phyloP scores from a whole-genome alignment of 2,888 invertebrate species.

The Hydrotaea diabolus region DNA sequence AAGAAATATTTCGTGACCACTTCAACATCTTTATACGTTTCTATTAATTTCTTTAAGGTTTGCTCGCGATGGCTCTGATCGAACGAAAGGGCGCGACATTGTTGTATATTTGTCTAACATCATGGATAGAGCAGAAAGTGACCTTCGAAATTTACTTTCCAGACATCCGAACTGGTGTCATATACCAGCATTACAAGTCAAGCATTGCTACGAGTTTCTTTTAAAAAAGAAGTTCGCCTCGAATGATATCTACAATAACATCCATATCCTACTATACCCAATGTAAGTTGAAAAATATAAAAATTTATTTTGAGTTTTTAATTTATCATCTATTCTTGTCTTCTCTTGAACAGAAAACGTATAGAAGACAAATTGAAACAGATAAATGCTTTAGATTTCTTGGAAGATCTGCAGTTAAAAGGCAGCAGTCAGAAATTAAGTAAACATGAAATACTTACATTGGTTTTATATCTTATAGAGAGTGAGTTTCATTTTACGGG shows the following conservation, averaged over 20 bases:
- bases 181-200: constrained; percentile 83
- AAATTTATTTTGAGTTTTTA: not conserved
- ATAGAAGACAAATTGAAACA: constrained; percentile 76
- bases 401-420: constrained; percentile 73
- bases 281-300: constrained; percentile 81
- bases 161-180: constrained; percentile 86
- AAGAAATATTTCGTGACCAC: constrained; percentile 45
- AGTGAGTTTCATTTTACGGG: constrained; percentile 88
- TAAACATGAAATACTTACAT: constrained; percentile 83
- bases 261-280: constrained; percentile 87
- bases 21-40: not conserved
- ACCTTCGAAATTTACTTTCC: constrained; percentile 80
- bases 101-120: constrained; percentile 79
- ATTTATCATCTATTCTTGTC: not conserved
- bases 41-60: constrained; percentile 77
- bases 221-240: constrained; percentile 81
- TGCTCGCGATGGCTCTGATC: constrained; percentile 83
- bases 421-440: constrained; percentile 77
- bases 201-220: constrained; percentile 84
- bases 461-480: constrained; percentile 88
- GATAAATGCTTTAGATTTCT: constrained; percentile 71
- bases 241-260: constrained; percentile 83
- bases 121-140: constrained; percentile 73
- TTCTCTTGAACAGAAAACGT: constrained; percentile 72
- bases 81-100: constrained; percentile 81